Evolutionary conservation across 2,888 invertebrate species (phyloP), one percentile per base, ranked within the genome.

Genomic region (Listrodromus nycthemerus): DNA sequence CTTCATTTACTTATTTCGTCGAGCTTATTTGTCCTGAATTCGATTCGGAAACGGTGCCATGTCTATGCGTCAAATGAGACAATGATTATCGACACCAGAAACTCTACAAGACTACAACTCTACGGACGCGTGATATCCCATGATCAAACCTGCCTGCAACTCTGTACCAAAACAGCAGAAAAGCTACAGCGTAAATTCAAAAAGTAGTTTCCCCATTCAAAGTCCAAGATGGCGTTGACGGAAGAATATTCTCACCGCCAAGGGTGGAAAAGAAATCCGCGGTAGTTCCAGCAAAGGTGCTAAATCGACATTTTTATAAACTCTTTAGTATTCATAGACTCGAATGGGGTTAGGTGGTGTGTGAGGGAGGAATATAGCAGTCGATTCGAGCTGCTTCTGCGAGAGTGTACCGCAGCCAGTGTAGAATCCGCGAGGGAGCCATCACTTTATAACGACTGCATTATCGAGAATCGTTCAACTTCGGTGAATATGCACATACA

Each of bases 271-370:
- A 37, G 27, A 65, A 79, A 70, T 79, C 65, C 82, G 65, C 27
- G 52, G 70, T 66, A 83, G 86, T 87, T 88, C 89, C 86, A 87
- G 88, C 80, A 87, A 88, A 89, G 91, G 90, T 90, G 92, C 91
- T 92, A 92, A 92, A 93, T 93, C 92, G 92, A 92, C 92, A 92
- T 93, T 93, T 93, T 93, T 92, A 93, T 92, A 92, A 92, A 92
- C 92, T 90, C 90, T 91, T 93, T 91, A 92, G 91, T 92, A 93
- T 93, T 93, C 92, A 92, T 92, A 90, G 91, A 91, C 89, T 92
- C 87, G 89, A 87, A 87, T 89, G 86, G 89, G 86, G 88, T 58
- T 30, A 67, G 66, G 30, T 61, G 50, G 58, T 48, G 30, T 33
- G 21, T 21, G 24, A 27, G 77, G 45, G 69, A 27, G 67, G 37